A percentile compares a stretch with the other conserved stretches of the same genome.
Conservation (phyloP, 1,140 invertebrate species). For the Vanessa atalanta region DNA sequence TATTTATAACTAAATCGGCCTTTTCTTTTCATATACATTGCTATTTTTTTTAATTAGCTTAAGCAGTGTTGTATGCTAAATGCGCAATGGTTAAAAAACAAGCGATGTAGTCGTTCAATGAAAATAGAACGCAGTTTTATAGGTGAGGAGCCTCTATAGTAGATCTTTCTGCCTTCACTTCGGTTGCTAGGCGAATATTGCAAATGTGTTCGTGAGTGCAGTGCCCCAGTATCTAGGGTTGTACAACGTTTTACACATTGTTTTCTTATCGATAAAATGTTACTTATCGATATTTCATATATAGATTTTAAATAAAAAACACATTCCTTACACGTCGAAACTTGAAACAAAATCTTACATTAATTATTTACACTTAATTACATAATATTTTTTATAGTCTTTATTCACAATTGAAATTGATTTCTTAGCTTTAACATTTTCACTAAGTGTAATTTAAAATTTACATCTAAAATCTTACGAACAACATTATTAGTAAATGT, state of each 20-base stretch:
- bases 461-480: background rate
- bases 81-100: constrained; percentile 30
- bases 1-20: background rate
- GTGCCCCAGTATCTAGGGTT: constrained; percentile 48
- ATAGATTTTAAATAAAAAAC: background rate
- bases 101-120: constrained; percentile 5
- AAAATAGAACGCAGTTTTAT: constrained; percentile 43
- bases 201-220: constrained; percentile 62
- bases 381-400: too few species aligned
- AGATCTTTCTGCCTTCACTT: constrained; percentile 73
- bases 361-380: too few species aligned
- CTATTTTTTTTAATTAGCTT: background rate
- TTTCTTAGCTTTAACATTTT: too few species aligned
- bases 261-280: constrained; percentile 28
- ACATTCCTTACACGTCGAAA: too few species aligned
- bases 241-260: constrained; percentile 20
- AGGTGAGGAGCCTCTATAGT: constrained; percentile 49
- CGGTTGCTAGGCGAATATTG: constrained; percentile 67
- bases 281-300: background rate
- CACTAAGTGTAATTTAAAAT: too few species aligned
- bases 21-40: constrained; percentile 28
- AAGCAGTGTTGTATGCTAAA: background rate
- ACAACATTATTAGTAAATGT: background rate
- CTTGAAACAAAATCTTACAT: too few species aligned
- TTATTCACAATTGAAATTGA: too few species aligned